A percentile compares a stretch with the other conserved stretches of the same genome.
Conservation (phyloP, 2,888 invertebrate species). For the Hirtodrosophila confusa region DNA sequence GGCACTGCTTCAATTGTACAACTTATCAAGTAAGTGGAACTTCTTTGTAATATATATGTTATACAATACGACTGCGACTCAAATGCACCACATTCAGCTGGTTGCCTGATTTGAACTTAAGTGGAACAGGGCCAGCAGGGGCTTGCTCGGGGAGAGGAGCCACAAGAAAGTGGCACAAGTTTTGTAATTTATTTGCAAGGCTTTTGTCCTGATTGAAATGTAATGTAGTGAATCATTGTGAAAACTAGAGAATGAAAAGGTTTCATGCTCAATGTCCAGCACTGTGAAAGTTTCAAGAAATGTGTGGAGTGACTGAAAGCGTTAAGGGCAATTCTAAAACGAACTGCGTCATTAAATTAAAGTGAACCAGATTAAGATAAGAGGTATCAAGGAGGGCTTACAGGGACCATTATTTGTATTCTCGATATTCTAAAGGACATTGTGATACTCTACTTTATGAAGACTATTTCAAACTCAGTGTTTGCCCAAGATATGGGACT, state of each 20-base stretch:
- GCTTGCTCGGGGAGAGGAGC: background rate
- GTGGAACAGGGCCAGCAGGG: slow-evolving; percentile 6
- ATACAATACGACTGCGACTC: slow-evolving; percentile 8
- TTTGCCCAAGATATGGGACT: no score
- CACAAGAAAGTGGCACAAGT: slow-evolving; percentile 31
- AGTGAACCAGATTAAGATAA: slow-evolving; percentile 1
- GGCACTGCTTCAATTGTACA: slow-evolving; percentile 96
- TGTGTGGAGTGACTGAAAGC: background rate
- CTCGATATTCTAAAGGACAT: no score
- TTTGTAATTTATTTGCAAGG: slow-evolving; percentile 66
- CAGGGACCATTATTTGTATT: no score
- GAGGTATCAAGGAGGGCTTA: no score
- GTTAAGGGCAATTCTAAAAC: slow-evolving; percentile 42
- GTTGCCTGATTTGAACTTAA: slow-evolving; percentile 29
- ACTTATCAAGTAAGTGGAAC: slow-evolving; percentile 89
- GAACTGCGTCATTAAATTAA: slow-evolving; percentile 23
- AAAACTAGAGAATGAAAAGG: slow-evolving; percentile 24
- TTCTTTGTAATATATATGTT: no score
- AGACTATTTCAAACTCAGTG: no score
- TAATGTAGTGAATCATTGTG: slow-evolving; percentile 58
- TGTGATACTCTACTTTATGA: no score
- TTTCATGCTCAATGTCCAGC: slow-evolving; percentile 17
- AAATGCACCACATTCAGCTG: slow-evolving; percentile 47
- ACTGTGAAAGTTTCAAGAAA: slow-evolving; percentile 8
- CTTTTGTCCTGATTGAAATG: slow-evolving; percentile 69